phyloP scores from a whole-genome alignment of 2,888 invertebrate species.

The Drosophila flavopinicola region DNA sequence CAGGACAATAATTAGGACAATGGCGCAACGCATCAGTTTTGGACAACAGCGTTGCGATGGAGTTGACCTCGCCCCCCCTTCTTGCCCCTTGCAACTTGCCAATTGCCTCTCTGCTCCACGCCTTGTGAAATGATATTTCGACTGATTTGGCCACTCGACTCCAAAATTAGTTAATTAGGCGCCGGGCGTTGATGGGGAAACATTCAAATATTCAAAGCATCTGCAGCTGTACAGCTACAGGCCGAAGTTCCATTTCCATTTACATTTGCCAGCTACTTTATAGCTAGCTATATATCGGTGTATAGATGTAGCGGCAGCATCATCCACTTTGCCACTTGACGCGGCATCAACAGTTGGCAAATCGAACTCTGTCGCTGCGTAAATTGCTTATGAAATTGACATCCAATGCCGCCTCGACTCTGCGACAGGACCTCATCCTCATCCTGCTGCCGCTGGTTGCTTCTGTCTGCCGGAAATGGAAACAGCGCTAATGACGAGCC shows the following conservation, averaged over 20 bases:
- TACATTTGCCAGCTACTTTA: background rate
- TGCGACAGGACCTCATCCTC: constrained; percentile 12
- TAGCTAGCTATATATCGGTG: background rate
- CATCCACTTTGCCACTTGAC: constrained; percentile 29
- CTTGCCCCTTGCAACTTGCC: background rate
- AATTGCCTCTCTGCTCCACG: too few species aligned
- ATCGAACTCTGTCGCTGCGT: constrained; percentile 72
- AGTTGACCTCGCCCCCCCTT: constrained; percentile 20
- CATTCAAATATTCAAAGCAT: constrained; percentile 43
- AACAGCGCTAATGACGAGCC: constrained; percentile 80
- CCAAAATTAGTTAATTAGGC: constrained; percentile 78
- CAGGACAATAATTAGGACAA: constrained; percentile 78
- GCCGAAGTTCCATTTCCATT: constrained; percentile 27
- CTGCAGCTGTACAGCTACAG: constrained; percentile 4
- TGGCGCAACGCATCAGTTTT: constrained; percentile 63
- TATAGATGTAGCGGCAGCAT: background rate
- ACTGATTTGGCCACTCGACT: constrained; percentile 18
- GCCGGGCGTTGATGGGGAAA: constrained; percentile 43
- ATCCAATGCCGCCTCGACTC: constrained; percentile 61
- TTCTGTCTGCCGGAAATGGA: constrained; percentile 77
- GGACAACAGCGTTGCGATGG: constrained; percentile 35
- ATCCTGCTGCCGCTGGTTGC: constrained; percentile 30
- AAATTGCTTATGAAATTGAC: constrained; percentile 81
- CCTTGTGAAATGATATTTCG: constrained; percentile 43
- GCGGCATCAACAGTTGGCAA: constrained; percentile 77